A percentile compares a stretch with the other conserved stretches of the same genome.
Conservation (phyloP, 2,113 vertebrate species). For the Copsychus sechellarum region DNA sequence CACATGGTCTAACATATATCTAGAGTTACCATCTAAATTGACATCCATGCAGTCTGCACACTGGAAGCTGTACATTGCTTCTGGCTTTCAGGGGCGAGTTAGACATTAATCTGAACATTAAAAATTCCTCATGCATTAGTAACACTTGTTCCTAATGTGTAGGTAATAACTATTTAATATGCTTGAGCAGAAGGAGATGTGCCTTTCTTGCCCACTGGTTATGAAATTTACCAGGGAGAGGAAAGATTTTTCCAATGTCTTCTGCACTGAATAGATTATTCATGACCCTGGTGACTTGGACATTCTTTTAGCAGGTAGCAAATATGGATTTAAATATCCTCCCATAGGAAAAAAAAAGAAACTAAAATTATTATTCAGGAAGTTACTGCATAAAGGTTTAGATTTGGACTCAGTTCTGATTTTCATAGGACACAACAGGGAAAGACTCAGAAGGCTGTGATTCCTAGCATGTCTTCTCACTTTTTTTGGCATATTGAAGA, state of each 20-base stretch:
- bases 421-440: not conserved
- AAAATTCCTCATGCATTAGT: not conserved
- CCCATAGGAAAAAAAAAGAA: not conserved
- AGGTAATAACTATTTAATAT: not conserved
- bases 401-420: not conserved
- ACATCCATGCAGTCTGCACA: not conserved
- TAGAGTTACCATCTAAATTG: not conserved
- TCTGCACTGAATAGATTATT: not conserved
- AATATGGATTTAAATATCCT: not conserved
- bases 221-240: not conserved
- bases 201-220: not conserved
- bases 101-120: not conserved
- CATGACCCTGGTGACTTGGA: not conserved
- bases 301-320: not conserved
- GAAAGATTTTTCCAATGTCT: not conserved
- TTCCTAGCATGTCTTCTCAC: fast-evolving
- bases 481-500: not conserved
- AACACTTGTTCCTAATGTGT: not conserved
- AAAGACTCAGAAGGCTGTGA: not conserved
- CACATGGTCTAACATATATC: not conserved
- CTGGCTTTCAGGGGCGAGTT: not conserved
- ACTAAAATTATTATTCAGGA: not conserved
- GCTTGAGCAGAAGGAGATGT: not conserved
- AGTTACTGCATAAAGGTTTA: not conserved
- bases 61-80: not conserved